These are phyloP conservation scores for Erpobdella octoculata DNA, from an alignment of 2,888 invertebrate species.

Conservation along the genomic window DNA sequence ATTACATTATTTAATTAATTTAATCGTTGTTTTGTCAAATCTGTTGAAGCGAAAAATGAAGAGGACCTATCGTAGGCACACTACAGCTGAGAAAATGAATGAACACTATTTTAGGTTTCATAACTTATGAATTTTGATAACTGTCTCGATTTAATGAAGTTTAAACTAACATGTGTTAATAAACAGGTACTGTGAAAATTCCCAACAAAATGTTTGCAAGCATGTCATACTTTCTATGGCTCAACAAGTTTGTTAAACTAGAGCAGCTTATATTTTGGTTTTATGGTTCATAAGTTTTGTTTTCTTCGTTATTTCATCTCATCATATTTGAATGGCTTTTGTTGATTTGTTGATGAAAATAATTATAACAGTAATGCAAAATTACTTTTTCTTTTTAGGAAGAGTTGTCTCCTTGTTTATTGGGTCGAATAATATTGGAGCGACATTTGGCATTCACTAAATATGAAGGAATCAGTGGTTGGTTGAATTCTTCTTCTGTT, in stretches of 20 bases:
- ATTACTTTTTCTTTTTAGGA: no score
- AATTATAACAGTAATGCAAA: no score
- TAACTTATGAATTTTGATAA: not conserved
- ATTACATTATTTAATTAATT: not conserved
- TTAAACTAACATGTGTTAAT: not conserved
- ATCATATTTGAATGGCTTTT: not conserved
- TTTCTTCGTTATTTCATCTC: not conserved
- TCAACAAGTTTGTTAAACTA: not conserved
- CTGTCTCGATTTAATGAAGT: not conserved
- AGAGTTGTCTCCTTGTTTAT: conserved; percentile 58
- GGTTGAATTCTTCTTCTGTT: no score
- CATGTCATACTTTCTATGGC: conserved; percentile 20
- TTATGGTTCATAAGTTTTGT: not conserved
- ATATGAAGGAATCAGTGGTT: conserved; percentile 33
- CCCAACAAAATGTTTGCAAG: conserved; percentile 6
- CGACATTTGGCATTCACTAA: conserved; percentile 52
- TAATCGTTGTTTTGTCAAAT: not conserved
- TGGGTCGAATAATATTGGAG: conserved; percentile 60
- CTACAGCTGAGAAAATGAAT: conserved; percentile 28
- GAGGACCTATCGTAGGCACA: conserved; percentile 25
- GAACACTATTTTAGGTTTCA: conserved; percentile 31
- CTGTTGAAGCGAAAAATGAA: conserved; percentile 26
- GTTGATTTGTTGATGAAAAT: not conserved
- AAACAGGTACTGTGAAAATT: conserved; percentile 2
- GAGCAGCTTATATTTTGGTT: not conserved